These are phyloP conservation scores for Microcebus ravelobensis DNA, from an alignment of 2,113 vertebrate genomes.

Conservation along the genomic window DNA sequence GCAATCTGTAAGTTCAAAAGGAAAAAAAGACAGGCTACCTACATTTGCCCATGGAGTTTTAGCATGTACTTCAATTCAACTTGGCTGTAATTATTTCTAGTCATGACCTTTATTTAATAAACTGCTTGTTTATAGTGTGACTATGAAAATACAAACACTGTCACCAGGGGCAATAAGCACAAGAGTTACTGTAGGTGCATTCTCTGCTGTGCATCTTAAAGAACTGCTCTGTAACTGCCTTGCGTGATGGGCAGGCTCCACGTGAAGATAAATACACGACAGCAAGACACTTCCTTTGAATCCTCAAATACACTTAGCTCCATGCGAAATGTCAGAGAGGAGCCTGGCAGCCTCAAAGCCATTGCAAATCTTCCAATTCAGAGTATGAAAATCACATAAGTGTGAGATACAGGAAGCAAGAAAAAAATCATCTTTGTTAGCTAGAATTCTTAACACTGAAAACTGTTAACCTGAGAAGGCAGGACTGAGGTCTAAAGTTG, in stretches of 20 bases:
- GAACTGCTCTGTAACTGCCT: background rate
- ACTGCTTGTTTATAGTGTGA: background rate
- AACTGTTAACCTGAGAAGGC: background rate
- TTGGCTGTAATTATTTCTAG: background rate
- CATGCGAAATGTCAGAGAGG: background rate
- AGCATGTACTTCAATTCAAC: background rate
- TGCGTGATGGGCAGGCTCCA: background rate
- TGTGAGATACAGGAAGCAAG: background rate
- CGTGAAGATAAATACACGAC: background rate
- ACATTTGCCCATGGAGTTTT: background rate
- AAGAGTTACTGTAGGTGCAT: rapidly evolving
- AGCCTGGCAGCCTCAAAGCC: background rate
- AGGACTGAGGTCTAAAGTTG: background rate
- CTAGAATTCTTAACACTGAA: background rate
- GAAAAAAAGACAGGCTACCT: background rate
- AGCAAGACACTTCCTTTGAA: background rate
- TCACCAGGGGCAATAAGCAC: no score
- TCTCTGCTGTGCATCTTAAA: background rate
- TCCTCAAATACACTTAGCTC: background rate
- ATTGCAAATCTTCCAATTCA: background rate
- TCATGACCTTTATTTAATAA: background rate
- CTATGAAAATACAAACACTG: background rate
- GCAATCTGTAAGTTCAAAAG: background rate
- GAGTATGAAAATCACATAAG: background rate
- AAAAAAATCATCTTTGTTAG: background rate